Conservation (phyloP, 2,797 vertebrate genomes). For the Falco berigora region DNA sequence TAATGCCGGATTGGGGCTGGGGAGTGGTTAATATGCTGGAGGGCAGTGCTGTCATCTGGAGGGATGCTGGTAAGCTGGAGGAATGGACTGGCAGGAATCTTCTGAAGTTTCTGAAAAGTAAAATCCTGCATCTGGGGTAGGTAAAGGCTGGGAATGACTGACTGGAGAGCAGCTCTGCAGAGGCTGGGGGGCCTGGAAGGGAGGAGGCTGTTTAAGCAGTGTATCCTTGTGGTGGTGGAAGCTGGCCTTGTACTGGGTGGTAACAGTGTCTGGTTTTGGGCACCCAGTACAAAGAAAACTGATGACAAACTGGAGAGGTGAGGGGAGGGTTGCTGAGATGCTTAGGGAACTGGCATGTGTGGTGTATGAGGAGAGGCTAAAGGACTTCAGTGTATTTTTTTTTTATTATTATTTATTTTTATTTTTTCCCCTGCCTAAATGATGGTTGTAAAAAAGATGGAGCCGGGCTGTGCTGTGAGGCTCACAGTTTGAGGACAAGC, state of each 20-base stretch:
- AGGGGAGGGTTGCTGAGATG: not conserved
- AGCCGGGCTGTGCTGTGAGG: not conserved
- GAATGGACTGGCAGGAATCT: not conserved
- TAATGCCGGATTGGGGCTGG: not conserved
- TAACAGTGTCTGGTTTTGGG: not conserved
- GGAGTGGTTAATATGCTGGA: not conserved
- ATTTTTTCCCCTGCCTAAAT: not conserved
- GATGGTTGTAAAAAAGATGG: not conserved
- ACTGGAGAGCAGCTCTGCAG: not conserved
- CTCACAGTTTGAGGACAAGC: not conserved
- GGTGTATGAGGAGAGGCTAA: not conserved
- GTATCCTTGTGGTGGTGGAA: not conserved
- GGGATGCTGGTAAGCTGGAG: too few species aligned
- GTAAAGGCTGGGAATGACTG: not conserved
- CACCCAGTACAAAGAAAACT: not conserved
- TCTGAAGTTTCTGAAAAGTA: not conserved
- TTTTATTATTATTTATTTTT: not conserved
- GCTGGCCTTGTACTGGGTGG: accelerated
- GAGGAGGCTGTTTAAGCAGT: not conserved
- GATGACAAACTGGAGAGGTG: not conserved
- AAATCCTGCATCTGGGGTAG: not conserved
- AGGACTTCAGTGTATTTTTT: accelerated
- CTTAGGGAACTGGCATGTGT: not conserved
- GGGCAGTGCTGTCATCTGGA: not conserved
- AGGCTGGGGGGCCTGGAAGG: not conserved